Conservation (phyloP, 30 jellyfish, hydroid and myxozoan genomes). For the Aurelia sp. region DNA sequence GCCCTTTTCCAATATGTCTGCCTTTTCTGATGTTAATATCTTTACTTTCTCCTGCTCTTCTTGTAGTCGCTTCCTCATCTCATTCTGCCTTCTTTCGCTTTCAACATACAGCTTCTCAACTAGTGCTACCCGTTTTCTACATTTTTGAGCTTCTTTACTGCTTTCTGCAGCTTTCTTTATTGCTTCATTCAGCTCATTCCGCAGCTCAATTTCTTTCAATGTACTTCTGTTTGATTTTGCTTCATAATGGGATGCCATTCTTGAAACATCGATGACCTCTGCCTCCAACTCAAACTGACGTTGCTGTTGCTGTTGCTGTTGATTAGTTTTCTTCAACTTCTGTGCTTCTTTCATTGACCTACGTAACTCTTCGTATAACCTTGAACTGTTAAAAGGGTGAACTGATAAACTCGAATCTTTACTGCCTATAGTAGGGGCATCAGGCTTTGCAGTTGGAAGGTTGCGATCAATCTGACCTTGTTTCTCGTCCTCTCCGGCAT, state of each 20-base stretch:
- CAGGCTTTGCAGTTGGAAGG: no score
- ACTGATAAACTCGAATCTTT: neutral
- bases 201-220: slow-evolving; percentile 33
- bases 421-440: neutral
- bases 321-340: slow-evolving; percentile 32
- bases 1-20: neutral
- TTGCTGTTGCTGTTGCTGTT: slow-evolving; percentile 25
- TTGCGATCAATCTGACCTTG: no score
- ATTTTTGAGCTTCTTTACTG: slow-evolving; percentile 19
- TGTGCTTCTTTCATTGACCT: slow-evolving; percentile 48
- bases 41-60: neutral
- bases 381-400: slow-evolving; percentile 38
- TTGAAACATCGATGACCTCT: slow-evolving; percentile 60
- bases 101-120: slow-evolving; percentile 50
- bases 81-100: slow-evolving; percentile 51
- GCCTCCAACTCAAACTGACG: slow-evolving; percentile 45
- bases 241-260: slow-evolving; percentile 57
- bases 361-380: slow-evolving; percentile 47
- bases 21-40: neutral
- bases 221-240: slow-evolving; percentile 43
- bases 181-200: slow-evolving; percentile 45
- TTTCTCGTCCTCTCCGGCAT: neutral
- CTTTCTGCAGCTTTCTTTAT: slow-evolving; percentile 29
- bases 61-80: neutral
- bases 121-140: slow-evolving; percentile 28